These are phyloP conservation scores for Ladona fulva DNA, from an alignment of 1,140 invertebrate genomes.

Conservation along the genomic window DNA sequence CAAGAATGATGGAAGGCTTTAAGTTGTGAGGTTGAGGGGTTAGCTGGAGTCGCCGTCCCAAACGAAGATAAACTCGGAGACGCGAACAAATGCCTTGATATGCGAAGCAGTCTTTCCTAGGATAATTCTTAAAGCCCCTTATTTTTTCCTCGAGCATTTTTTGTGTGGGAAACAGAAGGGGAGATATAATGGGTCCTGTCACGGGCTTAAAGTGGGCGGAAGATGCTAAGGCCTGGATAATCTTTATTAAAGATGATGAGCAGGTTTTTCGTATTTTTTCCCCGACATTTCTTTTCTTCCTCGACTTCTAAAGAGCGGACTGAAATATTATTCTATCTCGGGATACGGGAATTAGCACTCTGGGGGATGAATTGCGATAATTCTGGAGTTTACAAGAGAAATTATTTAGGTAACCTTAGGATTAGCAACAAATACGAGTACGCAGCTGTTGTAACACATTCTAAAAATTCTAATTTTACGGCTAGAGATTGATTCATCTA, in stretches of 20 bases:
- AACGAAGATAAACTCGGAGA: not conserved
- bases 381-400: no score
- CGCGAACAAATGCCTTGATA: not conserved
- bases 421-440: no score
- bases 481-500: no score
- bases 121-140: not conserved
- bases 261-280: not conserved
- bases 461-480: no score
- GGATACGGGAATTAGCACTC: no score
- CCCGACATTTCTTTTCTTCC: no score
- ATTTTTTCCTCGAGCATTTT: not conserved
- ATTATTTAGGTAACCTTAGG: no score
- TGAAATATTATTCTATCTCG: no score
- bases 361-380: no score
- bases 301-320: no score
- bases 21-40: not conserved
- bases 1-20: not conserved
- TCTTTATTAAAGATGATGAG: constrained; percentile 10
- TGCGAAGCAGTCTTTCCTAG: not conserved
- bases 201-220: not conserved
- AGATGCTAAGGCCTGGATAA: not conserved
- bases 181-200: not conserved
- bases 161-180: not conserved
- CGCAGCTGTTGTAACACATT: no score
- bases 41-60: not conserved